Evolutionary conservation across 2,113 vertebrate genomes (phyloP).

Genomic region (Crotophaga sulcirostris): DNA sequence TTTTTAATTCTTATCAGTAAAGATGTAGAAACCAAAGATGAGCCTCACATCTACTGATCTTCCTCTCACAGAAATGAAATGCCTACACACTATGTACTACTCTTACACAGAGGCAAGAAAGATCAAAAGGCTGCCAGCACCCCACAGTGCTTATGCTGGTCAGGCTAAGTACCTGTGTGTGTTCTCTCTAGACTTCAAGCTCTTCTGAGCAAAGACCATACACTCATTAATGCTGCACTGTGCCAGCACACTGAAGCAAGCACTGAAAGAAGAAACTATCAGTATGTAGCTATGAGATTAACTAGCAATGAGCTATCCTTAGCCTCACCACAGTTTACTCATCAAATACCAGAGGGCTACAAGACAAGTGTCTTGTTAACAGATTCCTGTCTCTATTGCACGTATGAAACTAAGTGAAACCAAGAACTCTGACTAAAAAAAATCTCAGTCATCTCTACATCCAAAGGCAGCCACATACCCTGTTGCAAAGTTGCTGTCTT

Average conservation of each 20-base stretch:
- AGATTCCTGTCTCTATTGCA: background rate
- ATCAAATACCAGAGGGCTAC: background rate
- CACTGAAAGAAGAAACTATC: background rate
- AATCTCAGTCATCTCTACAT: background rate
- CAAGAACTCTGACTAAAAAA: background rate
- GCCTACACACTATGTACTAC: background rate
- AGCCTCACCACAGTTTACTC: background rate
- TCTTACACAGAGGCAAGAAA: background rate
- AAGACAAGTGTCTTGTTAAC: background rate
- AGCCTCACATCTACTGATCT: background rate
- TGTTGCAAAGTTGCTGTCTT: constrained; percentile 89
- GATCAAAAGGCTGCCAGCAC: background rate
- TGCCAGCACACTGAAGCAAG: background rate
- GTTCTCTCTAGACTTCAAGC: background rate
- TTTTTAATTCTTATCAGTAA: background rate
- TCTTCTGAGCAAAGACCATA: background rate
- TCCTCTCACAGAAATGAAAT: background rate
- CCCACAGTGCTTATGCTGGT: background rate
- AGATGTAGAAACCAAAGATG: background rate
- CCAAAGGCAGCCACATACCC: constrained; percentile 78
- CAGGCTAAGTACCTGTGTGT: background rate
- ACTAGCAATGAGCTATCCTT: background rate
- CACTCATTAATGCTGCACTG: background rate
- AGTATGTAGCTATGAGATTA: background rate
- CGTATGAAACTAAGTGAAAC: background rate